A percentile compares a stretch with the other conserved stretches of the same genome.
Conservation (phyloP, 2,113 vertebrate species). For the Leptosomus discolor region DNA sequence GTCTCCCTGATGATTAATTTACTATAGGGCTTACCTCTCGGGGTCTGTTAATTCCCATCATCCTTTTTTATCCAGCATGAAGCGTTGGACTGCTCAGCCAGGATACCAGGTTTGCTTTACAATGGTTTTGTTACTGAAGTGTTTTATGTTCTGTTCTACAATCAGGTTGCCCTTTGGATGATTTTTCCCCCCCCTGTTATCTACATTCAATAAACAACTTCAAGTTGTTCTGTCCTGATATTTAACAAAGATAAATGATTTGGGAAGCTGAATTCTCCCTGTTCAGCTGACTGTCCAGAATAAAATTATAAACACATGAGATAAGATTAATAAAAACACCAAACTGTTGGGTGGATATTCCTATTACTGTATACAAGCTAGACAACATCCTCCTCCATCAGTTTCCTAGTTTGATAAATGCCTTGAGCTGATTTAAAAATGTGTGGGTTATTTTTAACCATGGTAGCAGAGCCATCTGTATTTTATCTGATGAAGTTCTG, state of each 20-base stretch:
- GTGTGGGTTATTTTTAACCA: constrained; percentile 53
- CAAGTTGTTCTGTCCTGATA: background rate
- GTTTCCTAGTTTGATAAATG: constrained; percentile 51
- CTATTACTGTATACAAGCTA: background rate
- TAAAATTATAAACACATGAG: background rate
- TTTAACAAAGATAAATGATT: background rate
- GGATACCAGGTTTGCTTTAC: background rate
- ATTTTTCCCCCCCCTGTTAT: background rate
- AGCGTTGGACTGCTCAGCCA: background rate
- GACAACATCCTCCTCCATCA: constrained; percentile 21
- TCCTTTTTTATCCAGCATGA: background rate
- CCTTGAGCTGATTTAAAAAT: constrained; percentile 43
- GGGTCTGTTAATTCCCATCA: background rate
- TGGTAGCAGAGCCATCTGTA: constrained; percentile 60
- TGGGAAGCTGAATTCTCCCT: background rate
- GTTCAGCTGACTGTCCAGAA: background rate
- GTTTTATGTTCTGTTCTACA: background rate
- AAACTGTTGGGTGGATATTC: background rate
- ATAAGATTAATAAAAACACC: constrained; percentile 7
- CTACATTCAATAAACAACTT: background rate
- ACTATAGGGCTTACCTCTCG: background rate
- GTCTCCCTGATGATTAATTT: background rate
- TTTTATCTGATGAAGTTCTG: constrained; percentile 65
- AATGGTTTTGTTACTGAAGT: background rate
- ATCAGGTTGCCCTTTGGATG: background rate